Conservation (phyloP, 1,140 invertebrate species). For the Periplaneta americana region DNA sequence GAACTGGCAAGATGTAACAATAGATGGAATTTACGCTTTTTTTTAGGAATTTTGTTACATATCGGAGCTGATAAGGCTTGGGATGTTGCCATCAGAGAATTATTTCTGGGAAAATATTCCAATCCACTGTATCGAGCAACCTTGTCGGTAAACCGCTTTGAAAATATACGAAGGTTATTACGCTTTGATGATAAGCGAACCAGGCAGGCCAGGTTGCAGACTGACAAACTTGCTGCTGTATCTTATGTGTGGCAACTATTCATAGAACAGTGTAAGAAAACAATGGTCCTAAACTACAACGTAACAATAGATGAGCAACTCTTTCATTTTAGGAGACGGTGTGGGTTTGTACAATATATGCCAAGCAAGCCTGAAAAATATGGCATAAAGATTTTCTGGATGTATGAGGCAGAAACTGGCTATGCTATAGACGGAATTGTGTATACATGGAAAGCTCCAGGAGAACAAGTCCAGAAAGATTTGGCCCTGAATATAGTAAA, state of each 20-base stretch:
- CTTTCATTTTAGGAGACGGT: conserved; percentile 32
- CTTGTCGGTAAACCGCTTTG: conserved; percentile 25
- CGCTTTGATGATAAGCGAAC: conserved; percentile 30
- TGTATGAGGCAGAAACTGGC: conserved; percentile 27
- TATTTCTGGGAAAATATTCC: conserved; percentile 19
- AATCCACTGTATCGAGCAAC: conserved; percentile 27
- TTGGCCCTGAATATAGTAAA: not conserved
- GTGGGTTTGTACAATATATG: too few relatives aligned
- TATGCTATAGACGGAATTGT: conserved; percentile 26
- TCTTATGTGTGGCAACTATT: conserved; percentile 10
- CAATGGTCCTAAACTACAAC: not conserved
- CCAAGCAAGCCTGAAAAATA: too few relatives aligned
- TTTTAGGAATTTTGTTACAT: conserved; percentile 18
- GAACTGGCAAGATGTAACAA: conserved; percentile 13
- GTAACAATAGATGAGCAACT: conserved; percentile 28
- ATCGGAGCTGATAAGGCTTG: conserved; percentile 21
- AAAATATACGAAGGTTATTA: conserved; percentile 25
- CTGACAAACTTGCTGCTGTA: conserved; percentile 12
- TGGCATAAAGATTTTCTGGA: conserved; percentile 38
- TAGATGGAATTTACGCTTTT: conserved; percentile 21
- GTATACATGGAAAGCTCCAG: conserved; percentile 26
- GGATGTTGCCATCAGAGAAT: conserved; percentile 17
- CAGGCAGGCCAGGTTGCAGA: conserved; percentile 22
- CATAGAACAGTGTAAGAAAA: conserved; percentile 19
- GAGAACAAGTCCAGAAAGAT: not conserved